Conservation (phyloP, 2,113 vertebrate genomes). For the Eublepharis macularius region DNA sequence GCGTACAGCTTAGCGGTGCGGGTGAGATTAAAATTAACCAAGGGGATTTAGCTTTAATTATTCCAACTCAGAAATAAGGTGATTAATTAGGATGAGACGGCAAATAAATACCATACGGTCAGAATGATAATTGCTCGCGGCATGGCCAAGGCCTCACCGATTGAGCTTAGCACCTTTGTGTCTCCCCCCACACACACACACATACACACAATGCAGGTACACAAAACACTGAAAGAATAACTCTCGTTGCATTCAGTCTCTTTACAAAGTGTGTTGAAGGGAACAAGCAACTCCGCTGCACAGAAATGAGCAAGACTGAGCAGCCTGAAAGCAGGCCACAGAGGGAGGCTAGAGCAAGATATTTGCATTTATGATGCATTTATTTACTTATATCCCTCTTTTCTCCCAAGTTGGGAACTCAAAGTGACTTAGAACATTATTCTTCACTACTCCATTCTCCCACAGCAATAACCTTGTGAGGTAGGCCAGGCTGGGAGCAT, state of each 20-base stretch:
- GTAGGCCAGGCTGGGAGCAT: no score
- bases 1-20: not conserved
- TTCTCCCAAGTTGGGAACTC: no score
- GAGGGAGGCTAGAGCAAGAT: not conserved
- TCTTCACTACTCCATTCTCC: no score
- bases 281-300: not conserved
- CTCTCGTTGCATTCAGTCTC: not conserved
- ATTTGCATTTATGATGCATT: no score
- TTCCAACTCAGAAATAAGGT: slow-evolving; percentile 28
- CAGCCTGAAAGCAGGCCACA: not conserved
- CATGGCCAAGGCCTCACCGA: slow-evolving; percentile 1
- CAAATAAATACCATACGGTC: slow-evolving; percentile 3
- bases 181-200: no score
- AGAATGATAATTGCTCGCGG: not conserved
- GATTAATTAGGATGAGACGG: slow-evolving; percentile 29
- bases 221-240: not conserved
- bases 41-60: slow-evolving; percentile 1
- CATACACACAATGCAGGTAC: not conserved
- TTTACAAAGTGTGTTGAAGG: not conserved
- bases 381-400: no score
- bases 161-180: not conserved
- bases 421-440: no score
- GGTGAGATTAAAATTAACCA: slow-evolving; percentile 9
- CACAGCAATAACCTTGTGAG: not conserved
- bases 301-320: not conserved